Conservation (phyloP, 2,888 invertebrate genomes). For the Eupithecia subumbrata region DNA sequence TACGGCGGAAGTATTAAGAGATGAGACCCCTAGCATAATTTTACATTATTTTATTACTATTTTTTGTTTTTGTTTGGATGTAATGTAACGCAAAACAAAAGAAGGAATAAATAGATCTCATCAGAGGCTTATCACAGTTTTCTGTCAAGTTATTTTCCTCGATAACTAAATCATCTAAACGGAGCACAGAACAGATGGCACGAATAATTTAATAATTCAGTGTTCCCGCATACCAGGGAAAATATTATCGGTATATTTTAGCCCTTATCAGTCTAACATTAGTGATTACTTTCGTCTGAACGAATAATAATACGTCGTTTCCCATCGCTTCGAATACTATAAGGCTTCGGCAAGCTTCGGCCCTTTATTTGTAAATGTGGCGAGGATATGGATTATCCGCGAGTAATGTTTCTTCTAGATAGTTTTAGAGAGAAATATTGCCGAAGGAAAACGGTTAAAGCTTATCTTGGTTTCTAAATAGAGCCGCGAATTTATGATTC, state of each 20-base stretch:
- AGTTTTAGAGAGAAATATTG: constrained; percentile 7
- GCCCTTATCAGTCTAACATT: constrained; percentile 51
- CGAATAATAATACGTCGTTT: constrained; percentile 29
- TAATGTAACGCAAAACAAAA: not conserved
- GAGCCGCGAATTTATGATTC: not conserved
- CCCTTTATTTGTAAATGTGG: constrained; percentile 13
- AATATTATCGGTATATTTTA: constrained; percentile 56
- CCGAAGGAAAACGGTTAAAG: not conserved
- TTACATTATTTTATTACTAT: not conserved
- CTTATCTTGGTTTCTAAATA: constrained; percentile 12
- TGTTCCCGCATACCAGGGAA: constrained; percentile 47
- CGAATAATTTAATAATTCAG: constrained; percentile 73
- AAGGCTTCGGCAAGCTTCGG: constrained; percentile 19
- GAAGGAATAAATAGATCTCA: not conserved
- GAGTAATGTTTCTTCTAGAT: constrained; percentile 9
- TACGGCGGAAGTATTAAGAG: not conserved
- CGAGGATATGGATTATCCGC: constrained; percentile 11
- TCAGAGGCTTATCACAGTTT: not conserved
- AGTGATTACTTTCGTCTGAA: constrained; percentile 57
- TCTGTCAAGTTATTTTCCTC: not conserved
- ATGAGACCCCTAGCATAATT: not conserved
- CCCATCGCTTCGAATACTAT: constrained; percentile 12
- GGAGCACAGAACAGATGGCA: constrained; percentile 56
- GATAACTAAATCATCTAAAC: constrained; percentile 46
- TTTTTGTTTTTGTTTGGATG: not conserved